Percentiles rank a stretch among this genome's conserved stretches.
Conservation (phyloP, 2,888 invertebrate species). For the Agrilus cyanescens region DNA sequence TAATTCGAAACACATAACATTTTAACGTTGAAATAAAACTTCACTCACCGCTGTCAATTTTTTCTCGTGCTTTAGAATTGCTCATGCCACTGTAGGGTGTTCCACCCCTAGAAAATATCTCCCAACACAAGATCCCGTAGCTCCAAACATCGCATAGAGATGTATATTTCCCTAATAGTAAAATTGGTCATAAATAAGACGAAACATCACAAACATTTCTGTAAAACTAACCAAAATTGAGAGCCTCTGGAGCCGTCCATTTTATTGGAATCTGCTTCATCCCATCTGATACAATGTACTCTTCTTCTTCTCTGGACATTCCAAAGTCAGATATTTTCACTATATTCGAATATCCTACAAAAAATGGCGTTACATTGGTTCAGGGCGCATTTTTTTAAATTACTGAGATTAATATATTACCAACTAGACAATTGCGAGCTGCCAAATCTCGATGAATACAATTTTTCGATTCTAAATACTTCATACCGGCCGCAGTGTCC, state of each 20-base stretch:
- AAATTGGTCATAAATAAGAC: constrained; percentile 2
- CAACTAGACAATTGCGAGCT: constrained; percentile 85
- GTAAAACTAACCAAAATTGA: constrained; percentile 67
- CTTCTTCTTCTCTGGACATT: constrained; percentile 94
- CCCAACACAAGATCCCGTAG: constrained; percentile 92
- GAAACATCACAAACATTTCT: constrained; percentile 1
- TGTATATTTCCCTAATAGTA: constrained; percentile 71
- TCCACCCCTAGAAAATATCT: constrained; percentile 87
- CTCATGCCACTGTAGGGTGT: constrained; percentile 91
- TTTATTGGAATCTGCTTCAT: constrained; percentile 98
- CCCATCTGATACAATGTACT: constrained; percentile 92
- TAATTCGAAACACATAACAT: background rate
- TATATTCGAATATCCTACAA: constrained; percentile 60
- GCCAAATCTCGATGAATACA: constrained; percentile 95
- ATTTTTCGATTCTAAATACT: constrained; percentile 88
- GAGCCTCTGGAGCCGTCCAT: constrained; percentile 95
- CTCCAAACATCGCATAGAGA: constrained; percentile 96
- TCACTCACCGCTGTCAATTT: constrained; percentile 74
- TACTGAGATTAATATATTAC: constrained; percentile 28
- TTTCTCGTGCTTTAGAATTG: constrained; percentile 86
- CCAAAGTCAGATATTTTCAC: constrained; percentile 98
- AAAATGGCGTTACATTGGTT: constrained; percentile 3
- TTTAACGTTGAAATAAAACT: constrained; percentile 1
- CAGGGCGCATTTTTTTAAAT: background rate
- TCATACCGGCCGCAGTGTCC: constrained; percentile 90